Evolutionary conservation across 2,113 vertebrate genomes (phyloP), one percentile per base, ranked within the genome.

Genomic region (Meleagris gallopavo): DNA sequence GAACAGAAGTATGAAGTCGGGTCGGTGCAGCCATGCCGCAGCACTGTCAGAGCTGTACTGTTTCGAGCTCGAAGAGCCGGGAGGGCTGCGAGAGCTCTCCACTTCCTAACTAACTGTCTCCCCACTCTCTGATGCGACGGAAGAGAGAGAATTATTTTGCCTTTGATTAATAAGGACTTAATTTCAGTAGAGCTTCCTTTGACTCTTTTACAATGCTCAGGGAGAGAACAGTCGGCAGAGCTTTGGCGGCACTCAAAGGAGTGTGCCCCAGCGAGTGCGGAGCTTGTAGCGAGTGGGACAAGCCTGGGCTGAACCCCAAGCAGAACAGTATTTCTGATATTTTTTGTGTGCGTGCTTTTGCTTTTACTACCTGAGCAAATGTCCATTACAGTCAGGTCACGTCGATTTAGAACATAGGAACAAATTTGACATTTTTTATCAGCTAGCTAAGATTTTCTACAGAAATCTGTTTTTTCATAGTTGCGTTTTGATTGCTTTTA

Each of bases 131-230:
- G 54, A 15, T 9, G 8, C 40, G 30, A 10, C 54, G 9, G 41
- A 71, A 78, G 34, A 62, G 45, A 66, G 38, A 41, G 5, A 78
- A 71, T 57, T 88, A 32, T 52, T 88, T 85, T 81, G 11, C 21
- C n/a, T 78, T 81, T 77, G 29, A 57, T 93, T 78, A 72, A 43
- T 41, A 83, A 80, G 36, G 43, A 77, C 38, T 67, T 94, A 83
- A 86, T 88, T 75, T 93, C 36, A 38, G n/a, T 58, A 74, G 52
- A 83, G 27, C n/a, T 86, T 90, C 13, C 48, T 76, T 74, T 81
- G 61, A 36, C 21, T 70, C n/a, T 86, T 83, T 62, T 22, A 11
- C 30, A 61, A 55, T 2, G 13, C 36, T 74, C 3, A 0, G 3
- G 41, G 22, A 78, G 30, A 15, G 43, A 27, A 40, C 2, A 2